phyloP scores from a whole-genome alignment of 2,888 invertebrate species.

The Nymphalis polychloros region DNA sequence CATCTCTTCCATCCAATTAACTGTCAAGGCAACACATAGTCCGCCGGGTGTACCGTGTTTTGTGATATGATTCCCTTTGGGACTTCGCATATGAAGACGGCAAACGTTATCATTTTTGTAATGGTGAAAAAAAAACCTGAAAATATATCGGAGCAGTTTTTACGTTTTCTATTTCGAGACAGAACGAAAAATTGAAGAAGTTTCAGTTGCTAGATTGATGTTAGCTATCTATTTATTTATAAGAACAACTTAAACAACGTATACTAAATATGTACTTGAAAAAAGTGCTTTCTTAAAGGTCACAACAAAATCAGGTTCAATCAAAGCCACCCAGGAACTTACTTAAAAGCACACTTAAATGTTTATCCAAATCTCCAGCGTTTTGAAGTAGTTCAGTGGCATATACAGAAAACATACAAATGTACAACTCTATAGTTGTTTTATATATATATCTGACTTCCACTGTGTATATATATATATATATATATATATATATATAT shows the following conservation, averaged over 20 bases:
- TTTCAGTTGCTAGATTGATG: too few species aligned
- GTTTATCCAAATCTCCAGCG: too few species aligned
- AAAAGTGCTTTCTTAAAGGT: background rate
- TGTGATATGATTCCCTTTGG: slow-evolving; percentile 55
- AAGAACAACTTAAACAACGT: too few species aligned
- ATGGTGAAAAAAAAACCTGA: slow-evolving; percentile 24
- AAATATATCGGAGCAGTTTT: slow-evolving; percentile 8
- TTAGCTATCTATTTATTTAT: too few species aligned
- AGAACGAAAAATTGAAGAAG: background rate
- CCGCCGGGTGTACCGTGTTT: slow-evolving; percentile 53
- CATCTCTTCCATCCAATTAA: slow-evolving; percentile 68
- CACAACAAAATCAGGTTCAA: too few species aligned
- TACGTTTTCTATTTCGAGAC: background rate
- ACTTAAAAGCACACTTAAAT: too few species aligned
- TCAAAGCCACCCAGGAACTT: too few species aligned
- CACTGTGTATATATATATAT: too few species aligned
- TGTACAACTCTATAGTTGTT: too few species aligned
- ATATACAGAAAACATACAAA: too few species aligned
- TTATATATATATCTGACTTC: too few species aligned
- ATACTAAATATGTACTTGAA: background rate
- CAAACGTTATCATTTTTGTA: slow-evolving; percentile 46
- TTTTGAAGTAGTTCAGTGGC: background rate
- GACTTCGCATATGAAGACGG: slow-evolving; percentile 45
- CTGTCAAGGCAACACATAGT: slow-evolving; percentile 60
- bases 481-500: too few species aligned